A percentile compares a stretch with the other conserved stretches of the same genome.
Conservation (phyloP, 1,140 invertebrate genomes). For the Heliothis virescens region DNA sequence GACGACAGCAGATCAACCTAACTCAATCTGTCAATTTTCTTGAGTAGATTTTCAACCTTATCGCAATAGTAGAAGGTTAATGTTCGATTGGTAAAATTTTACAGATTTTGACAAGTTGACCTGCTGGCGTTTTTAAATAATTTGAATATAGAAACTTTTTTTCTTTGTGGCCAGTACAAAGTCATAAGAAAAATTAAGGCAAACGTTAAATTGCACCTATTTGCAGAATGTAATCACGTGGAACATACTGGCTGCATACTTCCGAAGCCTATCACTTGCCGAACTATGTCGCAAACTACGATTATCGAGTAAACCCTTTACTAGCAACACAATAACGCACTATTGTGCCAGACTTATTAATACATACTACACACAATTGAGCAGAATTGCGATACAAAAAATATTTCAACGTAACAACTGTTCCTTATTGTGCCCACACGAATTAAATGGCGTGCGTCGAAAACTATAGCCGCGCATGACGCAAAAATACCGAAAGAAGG, state of each 20-base stretch:
- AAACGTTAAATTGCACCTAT: background rate
- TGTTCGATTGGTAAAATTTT: too few relatives aligned
- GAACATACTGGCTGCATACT: background rate
- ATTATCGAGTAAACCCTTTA: conserved; percentile 21
- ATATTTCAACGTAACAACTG: conserved; percentile 15
- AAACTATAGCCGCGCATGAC: conserved; percentile 26
- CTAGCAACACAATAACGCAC: conserved; percentile 23
- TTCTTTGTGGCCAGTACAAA: background rate
- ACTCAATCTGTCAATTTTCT: too few relatives aligned
- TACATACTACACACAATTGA: background rate
- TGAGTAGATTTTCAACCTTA: too few relatives aligned
- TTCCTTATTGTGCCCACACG: conserved; percentile 8
- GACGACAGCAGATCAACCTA: too few relatives aligned
- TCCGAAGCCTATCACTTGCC: conserved; percentile 33
- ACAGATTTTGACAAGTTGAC: too few relatives aligned
- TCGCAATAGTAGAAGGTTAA: too few relatives aligned
- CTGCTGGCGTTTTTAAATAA: too few relatives aligned
- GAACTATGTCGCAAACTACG: conserved; percentile 26
- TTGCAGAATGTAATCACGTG: conserved; percentile 22
- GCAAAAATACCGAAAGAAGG: conserved; percentile 15
- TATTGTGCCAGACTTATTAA: conserved; percentile 12
- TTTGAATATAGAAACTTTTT: background rate
- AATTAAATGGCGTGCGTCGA: conserved; percentile 35
- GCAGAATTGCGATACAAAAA: conserved; percentile 27
- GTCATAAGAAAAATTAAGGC: background rate